Evolutionary conservation across 2,113 vertebrate species (phyloP).

Genomic region (Gopherus flavomarginatus): DNA sequence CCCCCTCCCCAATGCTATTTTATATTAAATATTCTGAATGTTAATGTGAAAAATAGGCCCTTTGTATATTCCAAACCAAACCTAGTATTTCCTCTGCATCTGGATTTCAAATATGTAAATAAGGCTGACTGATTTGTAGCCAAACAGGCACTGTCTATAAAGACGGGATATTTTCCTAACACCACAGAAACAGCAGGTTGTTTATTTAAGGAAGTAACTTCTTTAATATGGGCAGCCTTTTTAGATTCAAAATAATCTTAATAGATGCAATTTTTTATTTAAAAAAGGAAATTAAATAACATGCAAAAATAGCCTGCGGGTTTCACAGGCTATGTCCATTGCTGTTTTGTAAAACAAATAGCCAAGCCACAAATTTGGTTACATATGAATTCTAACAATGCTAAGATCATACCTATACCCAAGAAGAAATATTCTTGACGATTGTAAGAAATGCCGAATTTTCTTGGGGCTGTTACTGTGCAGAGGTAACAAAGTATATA

Average conservation of each 20-base stretch:
- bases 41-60: not conserved
- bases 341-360: slow-evolving; percentile 53
- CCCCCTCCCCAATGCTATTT: not conserved
- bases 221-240: not conserved
- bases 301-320: not conserved
- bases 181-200: not conserved
- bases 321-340: not conserved
- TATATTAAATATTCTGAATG: not conserved
- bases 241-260: not conserved
- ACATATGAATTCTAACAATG: not conserved
- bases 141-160: not conserved
- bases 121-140: not conserved
- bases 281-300: slow-evolving; percentile 38
- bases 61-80: not conserved
- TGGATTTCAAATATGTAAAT: slow-evolving; percentile 46
- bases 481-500: not conserved
- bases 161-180: not conserved
- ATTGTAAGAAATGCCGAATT: not conserved
- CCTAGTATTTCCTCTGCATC: not conserved
- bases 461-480: not conserved
- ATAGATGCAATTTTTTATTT: slow-evolving; percentile 18
- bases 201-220: slow-evolving; percentile 43
- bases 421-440: not conserved
- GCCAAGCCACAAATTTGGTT: slow-evolving; percentile 5
- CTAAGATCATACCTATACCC: not conserved